A percentile compares a stretch with the other conserved stretches of the same genome.
Conservation (phyloP, 2,113 vertebrate genomes). For the Neotoma lepida region DNA sequence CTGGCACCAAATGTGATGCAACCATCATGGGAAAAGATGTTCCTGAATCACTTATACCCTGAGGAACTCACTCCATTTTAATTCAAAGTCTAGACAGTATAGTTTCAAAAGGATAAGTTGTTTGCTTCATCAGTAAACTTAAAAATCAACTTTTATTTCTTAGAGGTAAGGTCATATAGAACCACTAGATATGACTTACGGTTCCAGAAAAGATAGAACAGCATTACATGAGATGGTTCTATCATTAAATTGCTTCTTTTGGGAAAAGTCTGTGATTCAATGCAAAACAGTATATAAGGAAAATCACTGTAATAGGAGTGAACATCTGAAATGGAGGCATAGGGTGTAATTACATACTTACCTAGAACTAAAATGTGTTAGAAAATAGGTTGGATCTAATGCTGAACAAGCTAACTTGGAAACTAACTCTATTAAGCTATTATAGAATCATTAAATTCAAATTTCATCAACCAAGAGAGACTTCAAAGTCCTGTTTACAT, state of each 20-base stretch:
- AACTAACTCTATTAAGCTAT: background rate
- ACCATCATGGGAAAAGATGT: background rate
- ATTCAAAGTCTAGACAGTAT: conserved; percentile 4
- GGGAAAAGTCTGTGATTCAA: conserved; percentile 23
- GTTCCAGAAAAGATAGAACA: conserved; percentile 37
- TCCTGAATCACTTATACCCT: background rate
- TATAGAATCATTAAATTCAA: conserved; percentile 6
- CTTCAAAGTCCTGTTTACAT: background rate
- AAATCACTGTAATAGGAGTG: background rate
- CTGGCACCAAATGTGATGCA: background rate
- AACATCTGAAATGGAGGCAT: conserved; percentile 10
- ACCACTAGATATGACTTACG: background rate
- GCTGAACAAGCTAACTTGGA: conserved; percentile 29
- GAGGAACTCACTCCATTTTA: background rate
- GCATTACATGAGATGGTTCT: background rate
- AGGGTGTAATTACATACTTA: background rate
- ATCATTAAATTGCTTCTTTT: conserved; percentile 17
- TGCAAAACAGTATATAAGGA: background rate
- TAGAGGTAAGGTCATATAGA: conserved; percentile 29
- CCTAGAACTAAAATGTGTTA: background rate
- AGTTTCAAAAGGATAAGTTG: conserved; percentile 27
- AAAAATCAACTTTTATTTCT: conserved; percentile 57
- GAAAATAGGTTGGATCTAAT: background rate
- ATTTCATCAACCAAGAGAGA: background rate
- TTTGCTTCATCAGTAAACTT: conserved; percentile 34